Conservation (phyloP, 2,113 vertebrate species). For the Hippocampus zosterae region DNA sequence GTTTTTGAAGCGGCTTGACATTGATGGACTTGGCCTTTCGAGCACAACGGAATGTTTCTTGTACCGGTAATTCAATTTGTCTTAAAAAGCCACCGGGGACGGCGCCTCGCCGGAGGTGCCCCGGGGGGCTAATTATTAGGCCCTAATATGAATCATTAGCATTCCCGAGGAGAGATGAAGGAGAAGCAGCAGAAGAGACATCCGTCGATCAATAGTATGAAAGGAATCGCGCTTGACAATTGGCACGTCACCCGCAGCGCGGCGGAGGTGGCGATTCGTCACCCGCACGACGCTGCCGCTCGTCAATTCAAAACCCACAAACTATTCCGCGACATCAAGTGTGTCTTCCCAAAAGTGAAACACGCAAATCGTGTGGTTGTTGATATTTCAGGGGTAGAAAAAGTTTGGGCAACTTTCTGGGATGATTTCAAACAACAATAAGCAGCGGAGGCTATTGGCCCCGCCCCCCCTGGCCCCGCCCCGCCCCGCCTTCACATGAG, state of each 20-base stretch:
- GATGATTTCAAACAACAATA: neutral
- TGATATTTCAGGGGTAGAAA: no score
- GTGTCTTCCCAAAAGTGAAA: no score
- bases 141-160: neutral
- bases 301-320: neutral
- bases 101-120: neutral
- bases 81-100: neutral
- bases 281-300: neutral
- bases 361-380: no score
- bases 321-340: neutral
- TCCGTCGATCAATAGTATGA: no score
- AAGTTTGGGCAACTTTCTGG: no score
- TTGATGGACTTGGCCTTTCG: neutral
- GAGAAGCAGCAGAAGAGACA: neutral
- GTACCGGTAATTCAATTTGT: neutral
- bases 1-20: no score
- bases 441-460: neutral
- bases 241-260: no score
- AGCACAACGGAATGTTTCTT: neutral
- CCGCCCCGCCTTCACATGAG: neutral
- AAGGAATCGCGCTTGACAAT: no score
- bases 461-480: no score
- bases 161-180: neutral
- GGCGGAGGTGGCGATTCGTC: neutral
- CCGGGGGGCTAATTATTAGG: constrained; percentile 1